phyloP scores from a whole-genome alignment of 92 coral and sea anemone species.

The Heteractis magnifica region DNA sequence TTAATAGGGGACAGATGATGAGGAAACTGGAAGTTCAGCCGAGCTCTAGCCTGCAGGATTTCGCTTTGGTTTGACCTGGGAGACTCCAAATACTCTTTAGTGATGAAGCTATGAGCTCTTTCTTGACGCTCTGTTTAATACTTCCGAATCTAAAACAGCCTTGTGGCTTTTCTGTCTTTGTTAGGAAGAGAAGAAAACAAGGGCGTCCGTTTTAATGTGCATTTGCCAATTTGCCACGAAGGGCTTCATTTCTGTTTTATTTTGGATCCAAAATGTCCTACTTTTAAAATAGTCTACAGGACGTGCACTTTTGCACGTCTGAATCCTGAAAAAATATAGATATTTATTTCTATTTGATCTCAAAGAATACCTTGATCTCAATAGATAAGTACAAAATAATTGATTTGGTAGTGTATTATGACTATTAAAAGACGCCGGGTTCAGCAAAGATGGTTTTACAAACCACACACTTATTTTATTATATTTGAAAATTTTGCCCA shows the following conservation, averaged over 20 bases:
- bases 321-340: background rate
- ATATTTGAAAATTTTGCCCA: too few relatives aligned
- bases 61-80: slow-evolving; percentile 17
- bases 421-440: too few relatives aligned
- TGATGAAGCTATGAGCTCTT: background rate
- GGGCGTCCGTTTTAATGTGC: background rate
- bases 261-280: background rate
- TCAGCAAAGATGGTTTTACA: too few relatives aligned
- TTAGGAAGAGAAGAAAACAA: background rate
- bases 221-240: background rate
- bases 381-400: too few relatives aligned
- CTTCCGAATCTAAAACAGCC: background rate
- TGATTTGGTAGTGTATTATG: too few relatives aligned
- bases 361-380: background rate
- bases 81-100: slow-evolving; percentile 1
- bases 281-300: background rate
- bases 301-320: background rate
- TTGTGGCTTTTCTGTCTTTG: background rate
- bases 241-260: background rate
- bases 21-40: background rate
- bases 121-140: background rate
- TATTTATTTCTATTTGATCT: background rate
- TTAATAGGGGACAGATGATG: slow-evolving; percentile 11
- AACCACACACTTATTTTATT: too few relatives aligned
- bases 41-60: background rate